Evolutionary conservation across 2,888 invertebrate genomes (phyloP), one percentile per base, ranked within the genome.

Genomic region (Diplolepis rosae): DNA sequence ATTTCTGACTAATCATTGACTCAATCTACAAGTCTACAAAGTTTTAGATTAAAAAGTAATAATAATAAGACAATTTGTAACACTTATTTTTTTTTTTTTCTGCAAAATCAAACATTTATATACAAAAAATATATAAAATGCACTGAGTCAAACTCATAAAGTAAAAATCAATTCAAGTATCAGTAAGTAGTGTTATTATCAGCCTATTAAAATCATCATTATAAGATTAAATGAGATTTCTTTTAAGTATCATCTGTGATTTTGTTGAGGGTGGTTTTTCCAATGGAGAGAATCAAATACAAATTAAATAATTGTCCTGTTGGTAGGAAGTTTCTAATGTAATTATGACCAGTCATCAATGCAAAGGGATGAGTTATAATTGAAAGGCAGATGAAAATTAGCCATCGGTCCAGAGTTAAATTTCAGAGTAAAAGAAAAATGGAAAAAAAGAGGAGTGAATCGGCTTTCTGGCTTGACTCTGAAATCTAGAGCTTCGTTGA

Each of bases 281-380:
- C 11, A 4, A 22, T 9, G 4, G 39, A 61, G 24, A 39, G 39
- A 61, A 39, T 39, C 61, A 61, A 39, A 39, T 32, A 32, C 39
- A 61, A 61, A 61, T 61, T 24, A 61, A 61, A 61, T 39, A 27
- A 61, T 61, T 61, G 39, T 42, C 9, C 27, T 4, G 1, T 24
- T 4, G 27, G n/a, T 7, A 24, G 77, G 77, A 77, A 77, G 78
- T 80, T 81, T 83, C 83, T 81, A 79, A 83, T 84, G 78, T 81
- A 84, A 84, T 84, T 81, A 81, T 76, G 68, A 77, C 66, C 52
- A 72, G 70, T 68, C 51, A 71, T 48, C 54, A 18, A 54, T 35
- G 27, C 68, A 35, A 52, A 39, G 48, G 67, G 79, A 72, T 70
- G 70, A 72, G 77, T 73, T 71, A 73, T 80, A 80, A 80, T 80